Evolutionary conservation across 2,113 vertebrate genomes (phyloP).

Genomic region (Gambusia holbrooki): DNA sequence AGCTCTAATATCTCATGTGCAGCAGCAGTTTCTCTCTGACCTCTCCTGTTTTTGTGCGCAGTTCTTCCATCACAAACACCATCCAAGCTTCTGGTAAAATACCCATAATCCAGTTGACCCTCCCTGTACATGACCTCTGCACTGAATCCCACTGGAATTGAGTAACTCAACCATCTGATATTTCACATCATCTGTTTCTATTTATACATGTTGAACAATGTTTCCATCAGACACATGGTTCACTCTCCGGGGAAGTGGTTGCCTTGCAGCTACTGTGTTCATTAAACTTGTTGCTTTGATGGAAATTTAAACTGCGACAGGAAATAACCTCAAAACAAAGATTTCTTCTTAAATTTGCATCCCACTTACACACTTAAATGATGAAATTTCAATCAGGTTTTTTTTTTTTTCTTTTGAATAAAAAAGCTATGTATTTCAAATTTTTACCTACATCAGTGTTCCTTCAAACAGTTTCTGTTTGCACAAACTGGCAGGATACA

Average conservation of each 20-base stretch:
- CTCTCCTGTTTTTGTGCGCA: background rate
- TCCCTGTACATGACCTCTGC: conserved; percentile 24
- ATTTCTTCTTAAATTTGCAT: background rate
- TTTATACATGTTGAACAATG: conserved; percentile 28
- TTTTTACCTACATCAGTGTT: conserved; percentile 30
- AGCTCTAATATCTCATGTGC: background rate
- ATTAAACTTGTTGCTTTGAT: background rate
- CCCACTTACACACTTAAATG: background rate
- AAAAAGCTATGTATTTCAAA: conserved; percentile 15
- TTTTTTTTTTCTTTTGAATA: background rate
- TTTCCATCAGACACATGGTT: conserved; percentile 1
- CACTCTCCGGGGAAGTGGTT: conserved; percentile 19
- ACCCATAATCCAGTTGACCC: conserved; percentile 53
- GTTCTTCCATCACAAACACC: conserved; percentile 12
- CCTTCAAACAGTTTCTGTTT: conserved; percentile 7
- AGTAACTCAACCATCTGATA: conserved; percentile 55
- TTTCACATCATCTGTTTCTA: conserved; percentile 53
- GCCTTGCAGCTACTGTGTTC: conserved; percentile 3
- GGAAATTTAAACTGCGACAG: background rate
- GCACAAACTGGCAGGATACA: conserved; percentile 22
- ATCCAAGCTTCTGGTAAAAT: conserved; percentile 44
- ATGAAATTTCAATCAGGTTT: background rate
- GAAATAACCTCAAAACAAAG: background rate
- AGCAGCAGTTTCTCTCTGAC: conserved; percentile 8
- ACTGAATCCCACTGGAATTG: conserved; percentile 15